Base-by-base conservation (phyloP, 2,797 vertebrate species). In the Chaetophractus vellerosus region DNA sequence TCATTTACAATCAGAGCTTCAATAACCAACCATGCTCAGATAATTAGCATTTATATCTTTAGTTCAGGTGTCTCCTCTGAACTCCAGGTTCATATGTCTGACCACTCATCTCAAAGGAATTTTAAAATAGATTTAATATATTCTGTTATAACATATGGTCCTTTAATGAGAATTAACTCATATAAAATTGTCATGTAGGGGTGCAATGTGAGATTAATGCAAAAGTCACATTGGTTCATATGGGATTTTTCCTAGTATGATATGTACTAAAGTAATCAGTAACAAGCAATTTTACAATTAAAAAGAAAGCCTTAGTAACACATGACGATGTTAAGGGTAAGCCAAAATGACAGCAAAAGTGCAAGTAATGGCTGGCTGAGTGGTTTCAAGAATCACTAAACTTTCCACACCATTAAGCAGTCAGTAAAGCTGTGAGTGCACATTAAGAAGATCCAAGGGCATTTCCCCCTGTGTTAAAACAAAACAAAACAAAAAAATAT, bases 111-210 rank as follows among this genome's bases (percentile, higher is more conserved):
- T 90, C 71, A 88, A 59, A 94, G 68, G 61, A 92, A 89, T 61
- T 76, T 93, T 23, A 74, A 93, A 90, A 36, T 93, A n/a, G 91
- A 41, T 96, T 93, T 94, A 84, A 63, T 55, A 52, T 81, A 90
- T 76, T 90, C 71, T 91, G 19, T 36, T 66, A 80, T 10, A 82
- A 50, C 86, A 68, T 93, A 64, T 88, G 59, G 8, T 85, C 78
- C 82, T 93, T 93, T 71, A 95, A 64, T 88, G 63, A 87, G 71
- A 88, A 97, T 0, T 91, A 41, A 95, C 61, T 93, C 69, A 91
- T 41, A 66, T 6, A 87, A 86, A 93, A 78, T 57, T 86, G 48
- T 91, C 63, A 79, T 72, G 38, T 36, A 36, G 45, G 36, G 10
- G 9, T 64, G 50, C 59, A 38, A 91, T 89, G n/a, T 91, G 91